phyloP scores from a whole-genome alignment of 2,113 vertebrate genomes.

The Phycodurus eques region DNA sequence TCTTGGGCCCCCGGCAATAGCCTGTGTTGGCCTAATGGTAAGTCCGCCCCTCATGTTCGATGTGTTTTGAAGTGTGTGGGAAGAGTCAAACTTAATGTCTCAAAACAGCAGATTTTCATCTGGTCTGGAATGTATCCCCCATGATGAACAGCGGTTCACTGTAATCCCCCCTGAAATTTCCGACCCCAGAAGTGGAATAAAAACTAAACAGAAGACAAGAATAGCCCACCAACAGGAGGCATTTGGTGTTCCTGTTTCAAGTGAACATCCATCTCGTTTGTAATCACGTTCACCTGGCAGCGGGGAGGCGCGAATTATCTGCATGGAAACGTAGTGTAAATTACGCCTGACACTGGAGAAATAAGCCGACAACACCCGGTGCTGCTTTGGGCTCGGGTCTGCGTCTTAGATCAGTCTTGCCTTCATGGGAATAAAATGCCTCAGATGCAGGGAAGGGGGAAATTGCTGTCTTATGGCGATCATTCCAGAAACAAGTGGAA shows the following conservation, averaged over 20 bases:
- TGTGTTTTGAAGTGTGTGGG: no score
- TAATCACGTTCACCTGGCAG: slow-evolving; percentile 82
- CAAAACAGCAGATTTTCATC: no score
- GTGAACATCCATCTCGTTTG: not conserved
- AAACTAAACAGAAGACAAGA: not conserved
- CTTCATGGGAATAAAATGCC: slow-evolving; percentile 48
- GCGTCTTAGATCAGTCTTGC: slow-evolving; percentile 64
- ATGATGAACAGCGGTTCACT: no score
- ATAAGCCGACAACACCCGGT: slow-evolving; percentile 78
- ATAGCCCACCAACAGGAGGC: no score
- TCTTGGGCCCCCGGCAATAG: no score
- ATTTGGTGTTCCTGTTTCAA: not conserved
- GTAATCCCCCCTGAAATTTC: no score
- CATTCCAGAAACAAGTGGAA: slow-evolving; percentile 18
- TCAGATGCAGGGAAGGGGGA: slow-evolving; percentile 21
- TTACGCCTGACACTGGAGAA: slow-evolving; percentile 76
- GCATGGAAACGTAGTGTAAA: slow-evolving; percentile 81
- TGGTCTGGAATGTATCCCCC: no score
- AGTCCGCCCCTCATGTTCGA: no score
- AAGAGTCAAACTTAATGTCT: no score
- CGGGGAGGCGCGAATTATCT: slow-evolving; percentile 55
- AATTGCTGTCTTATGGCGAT: slow-evolving; percentile 8
- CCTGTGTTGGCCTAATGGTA: no score
- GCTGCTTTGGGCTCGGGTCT: slow-evolving; percentile 69
- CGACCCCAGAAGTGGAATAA: no score